Percentiles rank a stretch among this genome's conserved stretches.
phyloP scores from a whole-genome alignment of 2,888 invertebrate species.

The Stomorhina lunata region DNA sequence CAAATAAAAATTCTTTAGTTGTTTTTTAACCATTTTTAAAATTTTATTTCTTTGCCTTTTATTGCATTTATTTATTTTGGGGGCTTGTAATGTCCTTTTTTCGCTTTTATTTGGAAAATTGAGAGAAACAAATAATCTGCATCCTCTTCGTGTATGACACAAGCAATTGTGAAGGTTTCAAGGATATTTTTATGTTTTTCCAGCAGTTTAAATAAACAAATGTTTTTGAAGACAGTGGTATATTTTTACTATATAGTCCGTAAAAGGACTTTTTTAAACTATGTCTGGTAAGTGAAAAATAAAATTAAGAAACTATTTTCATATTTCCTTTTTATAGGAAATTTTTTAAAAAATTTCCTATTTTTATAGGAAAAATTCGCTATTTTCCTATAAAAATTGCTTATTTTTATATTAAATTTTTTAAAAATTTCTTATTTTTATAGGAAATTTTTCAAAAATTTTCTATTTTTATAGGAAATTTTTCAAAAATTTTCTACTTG shows the following conservation, averaged over 20 bases:
- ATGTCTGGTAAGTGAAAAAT: too few species aligned
- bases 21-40: neutral
- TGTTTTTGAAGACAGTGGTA: neutral
- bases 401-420: too few species aligned
- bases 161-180: neutral
- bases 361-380: too few species aligned
- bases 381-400: too few species aligned
- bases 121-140: neutral
- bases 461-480: too few species aligned
- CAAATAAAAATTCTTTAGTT: slow-evolving; percentile 18
- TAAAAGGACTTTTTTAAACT: too few species aligned
- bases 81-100: slow-evolving; percentile 27
- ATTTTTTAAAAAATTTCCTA: too few species aligned
- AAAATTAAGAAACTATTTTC: too few species aligned
- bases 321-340: too few species aligned
- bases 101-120: neutral
- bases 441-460: too few species aligned
- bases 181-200: neutral
- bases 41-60: neutral
- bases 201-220: neutral
- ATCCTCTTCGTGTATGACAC: slow-evolving; percentile 7
- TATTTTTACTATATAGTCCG: neutral
- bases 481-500: too few species aligned
- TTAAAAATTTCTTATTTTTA: too few species aligned
- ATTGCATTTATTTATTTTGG: slow-evolving; percentile 1